phyloP scores from a whole-genome alignment of 2,113 vertebrate species.

The Gopherus evgoodei region DNA sequence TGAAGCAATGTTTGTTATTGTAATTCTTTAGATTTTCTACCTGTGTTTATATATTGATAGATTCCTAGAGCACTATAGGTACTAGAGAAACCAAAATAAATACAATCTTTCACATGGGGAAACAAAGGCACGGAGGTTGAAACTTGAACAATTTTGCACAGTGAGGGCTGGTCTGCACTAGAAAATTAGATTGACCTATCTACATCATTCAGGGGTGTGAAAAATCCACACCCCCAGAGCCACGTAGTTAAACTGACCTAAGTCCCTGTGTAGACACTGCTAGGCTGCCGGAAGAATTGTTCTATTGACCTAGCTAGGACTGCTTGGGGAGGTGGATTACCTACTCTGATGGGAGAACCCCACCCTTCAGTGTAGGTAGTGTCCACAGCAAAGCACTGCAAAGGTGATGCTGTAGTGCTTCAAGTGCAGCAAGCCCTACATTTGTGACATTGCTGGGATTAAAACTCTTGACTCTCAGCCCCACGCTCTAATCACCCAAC shows the following conservation, averaged over 20 bases:
- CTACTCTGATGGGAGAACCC: too few species aligned
- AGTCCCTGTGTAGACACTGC: neutral
- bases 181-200: neutral
- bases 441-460: neutral
- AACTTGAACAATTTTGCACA: neutral
- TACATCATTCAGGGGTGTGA: neutral
- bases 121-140: neutral
- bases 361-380: too few species aligned
- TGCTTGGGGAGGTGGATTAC: too few species aligned
- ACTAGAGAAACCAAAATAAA: neutral
- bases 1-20: neutral
- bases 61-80: neutral
- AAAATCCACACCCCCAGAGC: neutral
- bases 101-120: neutral
- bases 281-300: neutral
- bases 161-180: neutral
- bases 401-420: too few species aligned
- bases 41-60: neutral
- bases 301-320: too few species aligned
- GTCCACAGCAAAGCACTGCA: too few species aligned
- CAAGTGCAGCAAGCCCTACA: neutral
- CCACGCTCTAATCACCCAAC: too few species aligned
- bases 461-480: neutral
- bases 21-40: neutral
- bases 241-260: neutral